Base-by-base conservation (phyloP, 2,113 vertebrate genomes). In the Rafetus swinhoei region DNA sequence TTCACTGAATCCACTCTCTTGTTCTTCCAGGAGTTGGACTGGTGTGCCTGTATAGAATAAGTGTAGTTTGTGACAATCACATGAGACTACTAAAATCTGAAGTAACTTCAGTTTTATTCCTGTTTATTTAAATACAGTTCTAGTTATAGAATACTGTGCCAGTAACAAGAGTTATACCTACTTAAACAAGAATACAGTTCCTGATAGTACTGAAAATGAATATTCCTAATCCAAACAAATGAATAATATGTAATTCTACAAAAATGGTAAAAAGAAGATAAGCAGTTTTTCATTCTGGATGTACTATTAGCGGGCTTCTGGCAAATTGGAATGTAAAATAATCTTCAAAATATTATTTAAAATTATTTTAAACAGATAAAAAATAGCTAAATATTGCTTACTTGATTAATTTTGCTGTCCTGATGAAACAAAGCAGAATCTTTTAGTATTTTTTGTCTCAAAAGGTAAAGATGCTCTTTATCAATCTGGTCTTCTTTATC, bases 401-500 rank as follows among this genome's bases (percentile, higher is more conserved):
- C 98, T 86, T 96, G 94, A 79, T 88, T 93, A 60, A 84, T 79
- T 95, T 96, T 96, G 86, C 56, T 93, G n/a, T 93, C 94, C 69
- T 93, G 95, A 84, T 88, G 88, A 81, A 95, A 86, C 69, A 95
- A 22, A 50, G 88, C 57, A 90, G 92, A 56, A 54, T 93, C 95
- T 95, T 94, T 32, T 50, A 56, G 79, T 69, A 19, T 52, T 77
- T 96, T 72, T 94, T 95, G 95, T 89, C 72, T 96, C 62, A 93
- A 82, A 55, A 86, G 21, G 79, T 91, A 93, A 87, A 95, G 95
- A 56, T 96, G 95, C 65, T 85, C 89, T 96, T 97, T 96, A 94
- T 91, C 84, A 69, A 85, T 83, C 19, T 94, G 90, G 84, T 94
- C 95, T 82, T 98, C 94, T 35, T 74, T 35, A 90, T 88, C 32